Percentiles rank a stretch among this genome's conserved stretches.
Conservation (phyloP, 2,113 vertebrate genomes). For the Gambusia holbrooki region DNA sequence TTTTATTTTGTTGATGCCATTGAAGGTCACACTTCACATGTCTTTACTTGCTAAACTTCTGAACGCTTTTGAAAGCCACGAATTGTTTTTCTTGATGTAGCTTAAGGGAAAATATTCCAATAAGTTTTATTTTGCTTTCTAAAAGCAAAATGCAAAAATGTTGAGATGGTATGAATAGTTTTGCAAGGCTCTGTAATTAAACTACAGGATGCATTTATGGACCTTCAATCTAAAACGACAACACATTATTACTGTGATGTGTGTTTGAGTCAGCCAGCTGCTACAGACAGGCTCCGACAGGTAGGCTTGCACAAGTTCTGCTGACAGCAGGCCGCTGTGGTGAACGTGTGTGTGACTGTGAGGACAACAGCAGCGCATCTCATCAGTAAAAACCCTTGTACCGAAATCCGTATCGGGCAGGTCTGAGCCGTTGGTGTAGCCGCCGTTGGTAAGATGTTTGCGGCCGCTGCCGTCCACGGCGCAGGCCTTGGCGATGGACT, state of each 20-base stretch:
- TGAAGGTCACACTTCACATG: too few species aligned
- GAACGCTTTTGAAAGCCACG: too few species aligned
- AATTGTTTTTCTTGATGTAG: too few species aligned
- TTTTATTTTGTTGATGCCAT: too few species aligned
- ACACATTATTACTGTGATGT: background rate
- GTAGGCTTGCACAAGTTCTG: constrained; percentile 23
- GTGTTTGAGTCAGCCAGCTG: constrained; percentile 9
- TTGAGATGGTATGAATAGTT: background rate
- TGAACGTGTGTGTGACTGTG: background rate
- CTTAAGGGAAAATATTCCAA: too few species aligned
- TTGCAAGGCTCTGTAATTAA: too few species aligned
- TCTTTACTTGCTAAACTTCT: too few species aligned
- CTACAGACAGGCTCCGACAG: constrained; percentile 44
- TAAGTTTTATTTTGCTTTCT: too few species aligned
- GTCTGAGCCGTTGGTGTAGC: constrained; percentile 84
- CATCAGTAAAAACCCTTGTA: constrained; percentile 61
- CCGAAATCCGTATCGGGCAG: constrained; percentile 93
- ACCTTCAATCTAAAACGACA: constrained; percentile 4
- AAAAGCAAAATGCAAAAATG: background rate
- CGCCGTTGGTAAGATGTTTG: constrained; percentile 81
- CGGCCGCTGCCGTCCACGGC: constrained; percentile 84
- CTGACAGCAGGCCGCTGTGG: background rate
- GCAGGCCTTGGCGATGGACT: constrained; percentile 95
- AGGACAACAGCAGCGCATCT: background rate
- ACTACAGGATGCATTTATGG: background rate